Evolutionary conservation across 2,113 vertebrate species (phyloP), one percentile per base, ranked within the genome.

Genomic region (Lophura nycthemera): DNA sequence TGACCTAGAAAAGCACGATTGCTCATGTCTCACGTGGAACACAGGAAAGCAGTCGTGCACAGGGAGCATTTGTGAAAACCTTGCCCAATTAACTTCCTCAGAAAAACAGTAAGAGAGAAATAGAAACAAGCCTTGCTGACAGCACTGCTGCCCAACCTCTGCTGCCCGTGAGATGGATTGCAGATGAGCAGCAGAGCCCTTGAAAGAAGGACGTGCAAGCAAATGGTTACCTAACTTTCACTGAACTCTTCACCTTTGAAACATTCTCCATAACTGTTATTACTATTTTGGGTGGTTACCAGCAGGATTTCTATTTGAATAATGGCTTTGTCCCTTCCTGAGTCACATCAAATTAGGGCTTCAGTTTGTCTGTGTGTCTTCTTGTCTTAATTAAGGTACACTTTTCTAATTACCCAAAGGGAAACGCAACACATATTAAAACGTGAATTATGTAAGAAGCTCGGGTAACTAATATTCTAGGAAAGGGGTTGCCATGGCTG

Each of bases 351-450:
- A 87, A 61, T 92, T 59, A 43, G 36, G 36, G 61, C 34, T 91
- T 90, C 38, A 3, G 1, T 59, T 92, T 57, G 73, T 72, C 87
- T 80, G 59, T 21, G 25, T 73, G 13, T 42, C 27, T 0, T 57
- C 84, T 61, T 74, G 47, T 63, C 85, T 59, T 89, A 91, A 92
- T 85, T 88, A 89, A 91, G 80, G 60, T 76, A 36, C 43, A 65
- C 78, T 94, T 94, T 60, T 32, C 77, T 94, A 86, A 94, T 89
- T 76, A 85, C 52, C 75, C 29, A 40, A 78, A 66, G 34, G 45
- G 70, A 86, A 92, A 43, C 32, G 78, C 2, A 90, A 18, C 20
- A 24, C 34, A 74, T 73, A 88, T 73, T 84, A 81, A 92, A 88
- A 83, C n/a, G 9, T 43, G 45, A 65, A 71, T 75, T 45, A 20